A percentile compares a stretch with the other conserved stretches of the same genome.
Conservation (phyloP, 2,113 vertebrate genomes). For the Pseudonaja textilis region DNA sequence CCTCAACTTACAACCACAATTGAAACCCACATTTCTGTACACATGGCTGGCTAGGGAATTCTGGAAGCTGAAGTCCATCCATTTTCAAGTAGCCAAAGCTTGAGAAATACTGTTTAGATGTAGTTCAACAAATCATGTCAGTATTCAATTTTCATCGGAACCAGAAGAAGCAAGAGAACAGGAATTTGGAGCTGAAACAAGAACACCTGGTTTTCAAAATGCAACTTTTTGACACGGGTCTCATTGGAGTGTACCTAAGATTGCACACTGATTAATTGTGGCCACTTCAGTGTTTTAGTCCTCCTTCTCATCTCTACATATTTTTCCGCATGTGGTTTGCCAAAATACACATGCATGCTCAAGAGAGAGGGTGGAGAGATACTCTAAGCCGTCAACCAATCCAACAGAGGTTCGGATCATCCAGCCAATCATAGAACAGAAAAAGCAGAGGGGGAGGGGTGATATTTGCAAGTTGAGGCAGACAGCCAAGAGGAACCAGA, state of each 20-base stretch:
- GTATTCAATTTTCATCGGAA: not conserved
- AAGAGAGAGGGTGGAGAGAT: not conserved
- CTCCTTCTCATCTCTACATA: not conserved
- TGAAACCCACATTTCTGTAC: too few species aligned
- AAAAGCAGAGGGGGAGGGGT: not conserved
- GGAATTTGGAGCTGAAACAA: not conserved
- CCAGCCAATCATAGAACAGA: not conserved
- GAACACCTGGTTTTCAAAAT: not conserved
- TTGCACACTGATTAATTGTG: not conserved
- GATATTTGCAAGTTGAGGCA: not conserved
- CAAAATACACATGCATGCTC: not conserved
- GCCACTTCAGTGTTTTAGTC: not conserved
- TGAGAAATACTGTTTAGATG: not conserved
- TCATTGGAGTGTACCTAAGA: not conserved
- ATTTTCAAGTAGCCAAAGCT: too few species aligned
- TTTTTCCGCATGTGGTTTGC: not conserved
- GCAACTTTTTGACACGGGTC: not conserved
- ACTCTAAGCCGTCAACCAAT: not conserved
- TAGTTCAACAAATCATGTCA: not conserved
- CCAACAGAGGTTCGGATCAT: not conserved
- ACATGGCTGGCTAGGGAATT: too few species aligned
- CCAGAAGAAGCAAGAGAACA: not conserved
- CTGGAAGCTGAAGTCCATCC: too few species aligned
- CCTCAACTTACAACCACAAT: too few species aligned
- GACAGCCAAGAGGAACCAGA: slow-evolving; percentile 8